Conservation (phyloP, 2,888 invertebrate genomes). For the Orthonevra nobilis region DNA sequence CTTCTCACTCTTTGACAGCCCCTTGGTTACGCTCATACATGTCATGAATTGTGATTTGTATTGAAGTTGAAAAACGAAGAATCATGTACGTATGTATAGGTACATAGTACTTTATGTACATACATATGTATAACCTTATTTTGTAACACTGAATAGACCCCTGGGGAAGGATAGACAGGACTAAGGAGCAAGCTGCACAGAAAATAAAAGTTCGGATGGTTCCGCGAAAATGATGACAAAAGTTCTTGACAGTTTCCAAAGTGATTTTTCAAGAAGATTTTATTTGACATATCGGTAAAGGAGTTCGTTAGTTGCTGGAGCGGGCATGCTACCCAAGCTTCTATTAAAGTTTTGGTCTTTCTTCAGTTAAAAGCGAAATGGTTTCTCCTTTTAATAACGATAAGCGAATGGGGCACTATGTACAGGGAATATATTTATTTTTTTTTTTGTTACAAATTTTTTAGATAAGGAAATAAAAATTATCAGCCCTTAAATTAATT, state of each 20-base stretch:
- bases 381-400: not conserved
- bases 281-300: conserved; percentile 54
- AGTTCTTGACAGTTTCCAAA: conserved; percentile 58
- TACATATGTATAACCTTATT: conserved; percentile 5
- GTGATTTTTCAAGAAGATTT: conserved; percentile 58
- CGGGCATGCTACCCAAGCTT: conserved; percentile 11
- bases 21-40: conserved; percentile 45
- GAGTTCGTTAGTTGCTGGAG: conserved; percentile 48
- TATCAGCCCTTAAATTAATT: too few relatives aligned
- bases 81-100: not conserved
- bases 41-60: conserved; percentile 61
- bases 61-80: conserved; percentile 32
- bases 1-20: conserved; percentile 21
- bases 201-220: conserved; percentile 26
- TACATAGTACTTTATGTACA: not conserved
- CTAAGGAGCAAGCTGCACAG: not conserved
- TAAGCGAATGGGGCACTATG: too few relatives aligned
- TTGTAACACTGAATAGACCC: conserved; percentile 21
- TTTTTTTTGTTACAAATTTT: too few relatives aligned
- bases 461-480: too few relatives aligned
- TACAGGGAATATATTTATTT: too few relatives aligned
- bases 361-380: not conserved
- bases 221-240: conserved; percentile 50
- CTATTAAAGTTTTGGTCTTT: conserved; percentile 6
- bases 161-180: conserved; percentile 12